Conservation (phyloP, 2,797 vertebrate genomes). For the Clarias laeviceps region DNA sequence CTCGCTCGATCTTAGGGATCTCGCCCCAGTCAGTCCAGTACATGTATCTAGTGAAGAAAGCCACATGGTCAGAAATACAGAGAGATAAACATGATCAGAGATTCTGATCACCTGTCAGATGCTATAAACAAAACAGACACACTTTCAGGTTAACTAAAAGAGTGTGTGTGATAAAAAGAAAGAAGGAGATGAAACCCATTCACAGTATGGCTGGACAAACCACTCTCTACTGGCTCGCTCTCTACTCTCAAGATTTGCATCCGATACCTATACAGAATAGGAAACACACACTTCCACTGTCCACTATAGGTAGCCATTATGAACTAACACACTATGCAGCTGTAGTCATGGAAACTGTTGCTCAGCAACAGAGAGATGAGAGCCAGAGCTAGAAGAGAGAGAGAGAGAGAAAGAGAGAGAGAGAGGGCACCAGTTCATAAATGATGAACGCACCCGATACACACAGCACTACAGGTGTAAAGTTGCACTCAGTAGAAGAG, state of each 20-base stretch:
- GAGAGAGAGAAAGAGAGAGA: not conserved
- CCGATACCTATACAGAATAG: not conserved
- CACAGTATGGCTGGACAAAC: no score
- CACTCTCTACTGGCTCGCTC: not conserved
- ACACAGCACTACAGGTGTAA: not conserved
- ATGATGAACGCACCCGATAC: conserved; percentile 32
- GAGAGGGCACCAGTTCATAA: conserved; percentile 22
- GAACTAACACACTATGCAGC: conserved; percentile 20
- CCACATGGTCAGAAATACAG: not conserved
- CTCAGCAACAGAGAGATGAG: conserved; percentile 32
- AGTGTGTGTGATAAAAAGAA: not conserved
- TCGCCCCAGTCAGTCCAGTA: conserved; percentile 99
- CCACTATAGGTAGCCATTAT: conserved; percentile 8
- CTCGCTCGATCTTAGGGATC: conserved; percentile 93
- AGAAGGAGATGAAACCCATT: not conserved
- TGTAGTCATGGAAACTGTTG: conserved; percentile 28
- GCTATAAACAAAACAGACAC: not conserved
- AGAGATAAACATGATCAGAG: not conserved
- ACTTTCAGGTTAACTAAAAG: not conserved
- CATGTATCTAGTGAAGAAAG: conserved; percentile 82
- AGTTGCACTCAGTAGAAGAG: not conserved
- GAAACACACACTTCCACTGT: not conserved
- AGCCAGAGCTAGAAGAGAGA: not conserved
- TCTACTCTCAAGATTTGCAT: not conserved
- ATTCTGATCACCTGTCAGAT: not conserved